phyloP scores from a whole-genome alignment of 1,140 invertebrate species.

The Pseudoatta argentina region DNA sequence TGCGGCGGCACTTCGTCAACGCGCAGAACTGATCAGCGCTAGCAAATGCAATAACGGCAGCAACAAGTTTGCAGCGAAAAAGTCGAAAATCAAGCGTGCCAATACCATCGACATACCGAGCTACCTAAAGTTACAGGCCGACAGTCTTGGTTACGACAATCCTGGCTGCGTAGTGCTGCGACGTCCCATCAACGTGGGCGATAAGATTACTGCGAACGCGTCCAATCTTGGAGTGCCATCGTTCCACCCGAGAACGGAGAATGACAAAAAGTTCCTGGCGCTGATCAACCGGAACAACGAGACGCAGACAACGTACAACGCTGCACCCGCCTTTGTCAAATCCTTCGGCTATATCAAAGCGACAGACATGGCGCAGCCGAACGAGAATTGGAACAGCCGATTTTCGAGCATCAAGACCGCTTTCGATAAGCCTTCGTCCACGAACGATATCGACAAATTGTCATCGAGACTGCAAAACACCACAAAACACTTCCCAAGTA shows the following conservation, averaged over 20 bases:
- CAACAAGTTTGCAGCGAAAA: constrained; percentile 89
- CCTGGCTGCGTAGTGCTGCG: constrained; percentile 85
- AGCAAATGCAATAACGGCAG: constrained; percentile 68
- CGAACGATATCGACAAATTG: constrained; percentile 38
- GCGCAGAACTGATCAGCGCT: constrained; percentile 66
- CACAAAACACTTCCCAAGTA: constrained; percentile 22
- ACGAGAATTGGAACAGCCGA: constrained; percentile 91
- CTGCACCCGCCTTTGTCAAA: constrained; percentile 78
- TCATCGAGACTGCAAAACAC: constrained; percentile 26
- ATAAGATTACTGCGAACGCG: constrained; percentile 75
- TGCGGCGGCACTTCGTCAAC: constrained; percentile 73
- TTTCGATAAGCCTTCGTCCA: constrained; percentile 88
- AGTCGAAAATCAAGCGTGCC: constrained; percentile 93
- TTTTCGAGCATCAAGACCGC: constrained; percentile 95
- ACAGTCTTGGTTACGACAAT: constrained; percentile 79
- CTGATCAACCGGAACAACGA: constrained; percentile 92
- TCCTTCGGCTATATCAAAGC: constrained; percentile 77
- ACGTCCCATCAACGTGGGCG: constrained; percentile 88
- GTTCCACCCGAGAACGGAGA: constrained; percentile 93
- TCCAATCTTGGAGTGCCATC: constrained; percentile 83
- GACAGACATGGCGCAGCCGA: constrained; percentile 74
- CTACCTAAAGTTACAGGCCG: constrained; percentile 84
- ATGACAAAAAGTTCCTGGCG: constrained; percentile 93
- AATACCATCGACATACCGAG: constrained; percentile 96
- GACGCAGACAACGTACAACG: constrained; percentile 68